Evolutionary conservation across 1,140 invertebrate genomes (phyloP), one percentile per base, ranked within the genome.

Genomic region (Lordiphosa collinella): DNA sequence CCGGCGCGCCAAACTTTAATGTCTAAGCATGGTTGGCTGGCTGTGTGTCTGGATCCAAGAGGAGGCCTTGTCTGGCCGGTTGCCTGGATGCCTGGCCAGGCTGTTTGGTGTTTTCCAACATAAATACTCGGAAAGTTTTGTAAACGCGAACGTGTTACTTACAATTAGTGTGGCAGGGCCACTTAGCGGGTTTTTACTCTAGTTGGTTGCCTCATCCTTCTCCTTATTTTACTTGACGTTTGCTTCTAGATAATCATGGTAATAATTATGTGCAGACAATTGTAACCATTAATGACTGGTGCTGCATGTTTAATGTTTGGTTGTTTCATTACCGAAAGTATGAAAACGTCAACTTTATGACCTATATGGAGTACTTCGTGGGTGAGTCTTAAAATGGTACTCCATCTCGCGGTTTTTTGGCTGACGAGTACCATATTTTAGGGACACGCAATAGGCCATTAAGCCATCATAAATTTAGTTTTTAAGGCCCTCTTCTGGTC

Each of bases 141-240:
- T 68, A 68, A 84, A 59, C 67, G 76, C 74, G 62, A 84, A 82
- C 78, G 76, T 82, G 78, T 82, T 82, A 82, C 78, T 72, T 50
- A 76, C 72, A 84, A 82, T 82, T 82, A 82, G 76, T 76, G 70
- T 59, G 47, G 40, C 29, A 6, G 51, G 37, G 62, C 76, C 76
- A 75, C 79, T 82, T 82, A 69, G 67, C 66, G 48, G 70, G 36
- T 38, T 58, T 58, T 67, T 54, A 68, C 47, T 66, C 57, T 57
- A 13, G 41, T 36, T 10, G 34, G 37, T 0, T 8, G 13, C 9
- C 7, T 10, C 8, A 25, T 8, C 4, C 8, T 35, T 35, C 35
- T 5, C 7, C 8, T 31, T 9, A 9, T 16, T 14, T 31, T 10
- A 16, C 7, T 22, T 34, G 31, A n/a, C 7, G n/a, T 7, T 7